Conservation (phyloP, 2,113 vertebrate species). For the Anguilla japonica region DNA sequence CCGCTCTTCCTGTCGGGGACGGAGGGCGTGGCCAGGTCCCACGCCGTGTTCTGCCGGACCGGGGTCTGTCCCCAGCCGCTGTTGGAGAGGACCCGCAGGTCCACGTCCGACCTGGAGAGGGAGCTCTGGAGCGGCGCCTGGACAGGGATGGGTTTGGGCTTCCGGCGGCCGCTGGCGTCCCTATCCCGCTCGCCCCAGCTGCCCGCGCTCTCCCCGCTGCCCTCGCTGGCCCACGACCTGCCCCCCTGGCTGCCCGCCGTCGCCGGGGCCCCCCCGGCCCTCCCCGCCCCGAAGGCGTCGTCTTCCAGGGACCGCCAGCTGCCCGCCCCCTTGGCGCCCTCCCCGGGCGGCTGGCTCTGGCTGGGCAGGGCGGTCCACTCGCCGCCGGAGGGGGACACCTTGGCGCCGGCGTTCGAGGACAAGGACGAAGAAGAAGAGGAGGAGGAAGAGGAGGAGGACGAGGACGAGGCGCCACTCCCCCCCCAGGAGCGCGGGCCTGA, state of each 20-base stretch:
- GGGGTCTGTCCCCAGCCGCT: conserved; percentile 98
- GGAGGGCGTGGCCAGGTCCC: conserved; percentile 80
- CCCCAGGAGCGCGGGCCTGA: conserved; percentile 59
- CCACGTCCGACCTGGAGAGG: conserved; percentile 79
- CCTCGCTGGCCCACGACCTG: conserved; percentile 81
- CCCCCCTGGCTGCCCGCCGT: conserved; percentile 55
- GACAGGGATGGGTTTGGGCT: conserved; percentile 68
- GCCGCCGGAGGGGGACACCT: conserved; percentile 68
- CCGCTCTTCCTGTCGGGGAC: conserved; percentile 83
- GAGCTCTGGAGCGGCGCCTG: conserved; percentile 72
- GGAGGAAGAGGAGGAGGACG: conserved; percentile 76
- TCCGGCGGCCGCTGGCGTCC: conserved; percentile 70
- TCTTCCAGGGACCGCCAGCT: conserved; percentile 92
- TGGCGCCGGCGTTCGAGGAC: conserved; percentile 73
- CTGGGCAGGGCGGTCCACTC: conserved; percentile 84
- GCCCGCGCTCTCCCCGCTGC: conserved; percentile 81
- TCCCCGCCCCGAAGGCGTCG: conserved; percentile 74
- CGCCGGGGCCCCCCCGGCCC: conserved; percentile 50
- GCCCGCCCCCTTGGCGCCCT: conserved; percentile 84
- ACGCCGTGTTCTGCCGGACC: conserved; percentile 92
- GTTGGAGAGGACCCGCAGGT: conserved; percentile 95
- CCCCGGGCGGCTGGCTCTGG: conserved; percentile 79
- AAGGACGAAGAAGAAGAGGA: conserved; percentile 64
- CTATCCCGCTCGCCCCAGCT: conserved; percentile 74
- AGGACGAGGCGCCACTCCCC: conserved; percentile 62